Evolutionary conservation across 2,797 vertebrate species (phyloP), one percentile per base, ranked within the genome.

Genomic region (Sebastes diploproa): DNA sequence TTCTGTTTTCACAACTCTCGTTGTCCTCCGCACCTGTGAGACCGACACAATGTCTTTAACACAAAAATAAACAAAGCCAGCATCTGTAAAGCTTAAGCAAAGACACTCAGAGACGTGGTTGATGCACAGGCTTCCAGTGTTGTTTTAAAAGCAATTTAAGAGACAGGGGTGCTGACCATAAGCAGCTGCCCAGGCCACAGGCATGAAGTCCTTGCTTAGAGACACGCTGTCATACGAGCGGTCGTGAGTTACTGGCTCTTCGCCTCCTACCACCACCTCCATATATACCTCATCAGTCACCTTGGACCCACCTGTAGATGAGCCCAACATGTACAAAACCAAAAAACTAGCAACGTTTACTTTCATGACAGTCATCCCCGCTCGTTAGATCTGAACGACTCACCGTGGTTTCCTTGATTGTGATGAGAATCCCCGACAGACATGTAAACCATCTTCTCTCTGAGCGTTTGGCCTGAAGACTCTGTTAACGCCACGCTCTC

Each of bases 391-490:
- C 6, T 5, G 7, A 30, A 22, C 14, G 87, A 94, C 96, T 96
- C 95, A 98, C 98, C 97, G 67, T 98, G 95, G 88, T 98, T 97
- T 93, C 97, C 97, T 85, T 98, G 97, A 93, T 97, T 97, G 80
- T 97, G 97, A 85, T 97, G 97, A 86, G 96, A 96, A 88, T 99
- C 98, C 64, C 97, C 98, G 20, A 99, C 97, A 78, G 98, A 97
- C 97, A 99, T 99, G 94, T 99, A 99, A 86, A 99, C 97, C 98
- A 99, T 99, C 93, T 99, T 99, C 94, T 99, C 98, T 90, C 97
- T 94, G 81, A 97, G 96, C 29, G 96, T 95, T 67, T 97, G 97
- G 85, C 98, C 97, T 10, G 96, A 96, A 52, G 97, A 96, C 86
- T 98, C 97, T 0, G 97, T 96, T 78, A 99, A 88, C 69, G 96